phyloP scores from a whole-genome alignment of 92 coral and sea anemone genomes.

The Palythoa caribaeorum region DNA sequence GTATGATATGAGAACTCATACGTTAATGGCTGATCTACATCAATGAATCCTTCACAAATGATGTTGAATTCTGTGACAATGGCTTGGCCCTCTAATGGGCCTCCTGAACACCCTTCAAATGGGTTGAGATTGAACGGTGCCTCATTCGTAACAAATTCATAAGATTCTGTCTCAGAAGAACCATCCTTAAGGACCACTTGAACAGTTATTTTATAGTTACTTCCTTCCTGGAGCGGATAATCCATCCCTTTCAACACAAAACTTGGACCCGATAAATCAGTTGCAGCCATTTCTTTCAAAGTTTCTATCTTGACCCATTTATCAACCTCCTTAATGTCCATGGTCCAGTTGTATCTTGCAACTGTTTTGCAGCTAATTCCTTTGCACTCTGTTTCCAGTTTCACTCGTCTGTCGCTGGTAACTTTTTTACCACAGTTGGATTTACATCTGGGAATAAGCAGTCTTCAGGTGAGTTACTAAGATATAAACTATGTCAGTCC shows the following conservation, averaged over 20 bases:
- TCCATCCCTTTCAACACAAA: conserved; percentile 63
- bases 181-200: conserved; percentile 49
- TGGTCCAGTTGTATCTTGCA: conserved; percentile 67
- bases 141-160: conserved; percentile 63
- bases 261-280: conserved; percentile 74
- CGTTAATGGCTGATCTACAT: conserved; percentile 75
- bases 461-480: no score
- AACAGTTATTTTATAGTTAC: conserved; percentile 49
- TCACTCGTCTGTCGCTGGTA: conserved; percentile 61
- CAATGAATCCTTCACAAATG: conserved; percentile 64
- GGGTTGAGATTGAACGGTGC: conserved; percentile 50
- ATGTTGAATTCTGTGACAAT: conserved; percentile 72
- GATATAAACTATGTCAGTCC: no score
- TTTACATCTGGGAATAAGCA: conserved; percentile 57
- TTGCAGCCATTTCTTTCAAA: conserved; percentile 56
- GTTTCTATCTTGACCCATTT: conserved; percentile 58
- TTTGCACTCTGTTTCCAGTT: conserved; percentile 65
- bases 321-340: conserved; percentile 49
- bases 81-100: conserved; percentile 67
- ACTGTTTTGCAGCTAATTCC: conserved; percentile 73
- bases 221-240: conserved; percentile 30
- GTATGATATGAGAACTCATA: conserved; percentile 85
- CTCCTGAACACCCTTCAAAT: conserved; percentile 50
- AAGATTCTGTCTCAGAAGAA: conserved; percentile 53
- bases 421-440: conserved; percentile 75